A percentile compares a stretch with the other conserved stretches of the same genome.
These are phyloP conservation scores for Lagopus leucura DNA, from an alignment of 2,113 vertebrate species.

Conservation along the genomic window DNA sequence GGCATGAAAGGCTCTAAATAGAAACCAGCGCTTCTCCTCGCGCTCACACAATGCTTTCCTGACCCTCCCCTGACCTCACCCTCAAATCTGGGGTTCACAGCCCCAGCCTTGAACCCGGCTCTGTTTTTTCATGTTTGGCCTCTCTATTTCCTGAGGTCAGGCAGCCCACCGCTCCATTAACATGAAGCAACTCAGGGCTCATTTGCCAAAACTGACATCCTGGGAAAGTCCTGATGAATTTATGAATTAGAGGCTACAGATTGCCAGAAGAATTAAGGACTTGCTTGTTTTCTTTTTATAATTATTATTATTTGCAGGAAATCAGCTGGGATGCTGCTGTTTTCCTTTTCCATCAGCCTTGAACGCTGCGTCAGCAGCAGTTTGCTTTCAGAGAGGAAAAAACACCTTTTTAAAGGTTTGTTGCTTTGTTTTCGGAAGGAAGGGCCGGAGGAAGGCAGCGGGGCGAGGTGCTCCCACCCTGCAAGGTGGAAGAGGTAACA, in stretches of 20 bases:
- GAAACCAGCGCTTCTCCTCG: slow-evolving; percentile 28
- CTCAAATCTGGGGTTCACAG: slow-evolving; percentile 67
- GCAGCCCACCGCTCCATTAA: slow-evolving; percentile 71
- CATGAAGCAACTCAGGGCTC: slow-evolving; percentile 58
- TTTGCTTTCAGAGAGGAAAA: slow-evolving; percentile 51
- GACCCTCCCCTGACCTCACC: slow-evolving; percentile 58
- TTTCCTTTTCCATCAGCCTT: slow-evolving; percentile 38
- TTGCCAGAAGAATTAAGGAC: slow-evolving; percentile 48
- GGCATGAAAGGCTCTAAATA: slow-evolving; percentile 50
- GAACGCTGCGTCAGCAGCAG: slow-evolving; percentile 47
- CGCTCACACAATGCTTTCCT: slow-evolving; percentile 28
- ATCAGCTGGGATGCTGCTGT: slow-evolving; percentile 2
- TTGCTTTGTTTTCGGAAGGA: neutral
- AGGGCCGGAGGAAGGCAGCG: neutral
- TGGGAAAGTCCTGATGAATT: slow-evolving; percentile 67
- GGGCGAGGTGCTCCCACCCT: slow-evolving; percentile 48
- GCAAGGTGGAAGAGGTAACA: slow-evolving; percentile 26
- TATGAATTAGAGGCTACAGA: slow-evolving; percentile 64
- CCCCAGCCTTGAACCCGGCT: slow-evolving; percentile 68
- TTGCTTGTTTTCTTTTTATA: neutral
- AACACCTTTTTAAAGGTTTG: slow-evolving; percentile 25
- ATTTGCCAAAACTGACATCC: slow-evolving; percentile 62
- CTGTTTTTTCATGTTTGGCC: slow-evolving; percentile 76
- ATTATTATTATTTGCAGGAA: neutral
- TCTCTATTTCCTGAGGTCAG: slow-evolving; percentile 77